Conservation (phyloP, 1,140 invertebrate genomes). For the Pteromalus puparum region DNA sequence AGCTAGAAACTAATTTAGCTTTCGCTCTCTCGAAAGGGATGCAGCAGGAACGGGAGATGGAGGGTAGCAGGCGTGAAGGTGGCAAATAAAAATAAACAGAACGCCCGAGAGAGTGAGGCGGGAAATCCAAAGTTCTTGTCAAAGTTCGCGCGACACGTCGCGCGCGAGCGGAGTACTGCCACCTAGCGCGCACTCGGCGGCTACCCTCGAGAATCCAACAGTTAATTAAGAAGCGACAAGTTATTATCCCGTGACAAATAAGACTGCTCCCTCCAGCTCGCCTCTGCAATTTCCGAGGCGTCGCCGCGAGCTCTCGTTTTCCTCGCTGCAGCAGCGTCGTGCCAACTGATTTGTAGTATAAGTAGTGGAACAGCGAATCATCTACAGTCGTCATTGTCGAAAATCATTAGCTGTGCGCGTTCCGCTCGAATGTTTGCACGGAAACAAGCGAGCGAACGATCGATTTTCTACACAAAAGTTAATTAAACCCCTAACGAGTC, state of each 20-base stretch:
- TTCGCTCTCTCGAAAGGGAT: background rate
- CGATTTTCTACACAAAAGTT: background rate
- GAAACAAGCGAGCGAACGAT: background rate
- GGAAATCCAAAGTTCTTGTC: conserved; percentile 25
- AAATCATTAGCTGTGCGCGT: background rate
- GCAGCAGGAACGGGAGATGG: background rate
- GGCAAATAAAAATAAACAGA: conserved; percentile 24
- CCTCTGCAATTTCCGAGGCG: conserved; percentile 3
- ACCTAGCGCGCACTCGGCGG: background rate
- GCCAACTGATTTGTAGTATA: background rate
- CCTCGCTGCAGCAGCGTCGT: conserved; percentile 7
- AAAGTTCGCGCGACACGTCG: conserved; percentile 9
- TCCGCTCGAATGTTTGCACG: background rate
- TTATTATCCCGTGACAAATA: conserved; percentile 59
- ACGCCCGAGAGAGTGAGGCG: background rate
- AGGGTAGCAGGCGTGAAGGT: background rate
- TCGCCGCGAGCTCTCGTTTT: conserved; percentile 44
- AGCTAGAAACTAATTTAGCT: background rate
- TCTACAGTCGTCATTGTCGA: background rate
- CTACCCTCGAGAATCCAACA: conserved; percentile 49
- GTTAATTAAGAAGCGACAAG: conserved; percentile 68
- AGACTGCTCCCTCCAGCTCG: conserved; percentile 47
- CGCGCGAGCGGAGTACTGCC: conserved; percentile 1
- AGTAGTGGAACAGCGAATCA: too few species aligned
- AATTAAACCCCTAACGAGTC: background rate